These are phyloP conservation scores for Nesidiocoris tenuis DNA, from an alignment of 2,888 invertebrate genomes.

Conservation along the genomic window DNA sequence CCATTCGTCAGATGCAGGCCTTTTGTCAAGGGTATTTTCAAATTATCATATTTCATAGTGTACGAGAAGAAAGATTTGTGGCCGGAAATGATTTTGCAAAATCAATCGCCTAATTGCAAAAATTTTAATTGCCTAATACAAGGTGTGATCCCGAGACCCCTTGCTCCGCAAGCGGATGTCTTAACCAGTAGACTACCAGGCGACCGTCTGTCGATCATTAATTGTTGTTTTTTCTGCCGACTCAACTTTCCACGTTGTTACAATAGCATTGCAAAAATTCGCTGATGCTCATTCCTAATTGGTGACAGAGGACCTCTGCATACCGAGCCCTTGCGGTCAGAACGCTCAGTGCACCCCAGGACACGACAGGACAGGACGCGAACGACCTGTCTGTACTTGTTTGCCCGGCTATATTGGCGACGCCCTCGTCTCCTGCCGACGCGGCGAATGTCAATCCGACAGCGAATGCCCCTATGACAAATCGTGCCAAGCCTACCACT, in stretches of 20 bases:
- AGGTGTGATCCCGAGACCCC: too few species aligned
- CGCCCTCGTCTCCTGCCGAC: conserved; percentile 68
- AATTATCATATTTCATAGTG: neutral
- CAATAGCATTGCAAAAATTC: too few species aligned
- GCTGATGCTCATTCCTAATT: neutral
- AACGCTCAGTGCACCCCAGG: conserved; percentile 80
- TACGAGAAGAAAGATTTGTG: too few species aligned
- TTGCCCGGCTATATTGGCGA: conserved; percentile 74
- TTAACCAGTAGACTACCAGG: too few species aligned
- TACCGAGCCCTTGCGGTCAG: conserved; percentile 82
- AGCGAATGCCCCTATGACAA: conserved; percentile 62
- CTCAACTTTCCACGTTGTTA: too few species aligned
- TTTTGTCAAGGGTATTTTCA: conserved; percentile 69
- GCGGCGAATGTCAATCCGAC: conserved; percentile 79
- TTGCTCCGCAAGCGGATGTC: too few species aligned
- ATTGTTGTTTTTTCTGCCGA: too few species aligned
- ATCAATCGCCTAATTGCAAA: neutral
- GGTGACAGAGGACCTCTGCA: conserved; percentile 72
- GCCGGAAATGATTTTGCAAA: too few species aligned
- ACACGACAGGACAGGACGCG: conserved; percentile 75
- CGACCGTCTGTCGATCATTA: too few species aligned
- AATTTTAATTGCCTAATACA: too few species aligned
- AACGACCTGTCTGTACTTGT: conserved; percentile 77
- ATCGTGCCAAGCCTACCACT: conserved; percentile 50
- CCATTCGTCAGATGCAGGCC: conserved; percentile 79